Percentiles rank a stretch among this genome's conserved stretches.
phyloP scores from a whole-genome alignment of 2,113 vertebrate genomes.

The Ochotona princeps region DNA sequence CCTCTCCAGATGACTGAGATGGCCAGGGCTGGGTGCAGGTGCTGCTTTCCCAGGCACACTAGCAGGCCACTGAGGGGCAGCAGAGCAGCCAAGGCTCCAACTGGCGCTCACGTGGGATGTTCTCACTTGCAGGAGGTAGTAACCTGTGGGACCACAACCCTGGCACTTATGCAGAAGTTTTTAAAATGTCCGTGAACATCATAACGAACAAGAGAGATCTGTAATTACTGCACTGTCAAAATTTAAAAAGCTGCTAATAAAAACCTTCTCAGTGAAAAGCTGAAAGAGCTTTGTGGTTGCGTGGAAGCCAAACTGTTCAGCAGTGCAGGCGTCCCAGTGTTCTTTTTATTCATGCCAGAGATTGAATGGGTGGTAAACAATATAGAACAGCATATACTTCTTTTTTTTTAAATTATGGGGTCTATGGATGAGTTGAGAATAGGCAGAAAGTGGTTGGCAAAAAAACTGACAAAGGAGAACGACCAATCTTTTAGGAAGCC shows the following conservation, averaged over 20 bases:
- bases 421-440: background rate
- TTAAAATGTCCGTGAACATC: background rate
- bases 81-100: background rate
- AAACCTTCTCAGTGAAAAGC: conserved; percentile 57
- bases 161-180: too few species aligned
- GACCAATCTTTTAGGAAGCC: background rate
- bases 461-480: conserved; percentile 5
- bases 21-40: too few species aligned
- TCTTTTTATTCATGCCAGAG: background rate
- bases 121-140: too few species aligned
- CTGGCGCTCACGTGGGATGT: too few species aligned
- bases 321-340: background rate
- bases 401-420: background rate
- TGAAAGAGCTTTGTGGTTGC: conserved; percentile 50
- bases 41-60: too few species aligned
- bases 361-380: background rate
- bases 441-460: background rate
- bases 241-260: background rate
- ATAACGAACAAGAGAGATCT: background rate
- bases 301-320: conserved; percentile 66
- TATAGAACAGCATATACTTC: background rate
- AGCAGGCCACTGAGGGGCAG: background rate
- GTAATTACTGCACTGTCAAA: background rate
- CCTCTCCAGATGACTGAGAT: too few species aligned
- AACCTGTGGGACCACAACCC: too few species aligned